Evolutionary conservation across 2,888 invertebrate species (phyloP).

Genomic region (Conomelus anceps): DNA sequence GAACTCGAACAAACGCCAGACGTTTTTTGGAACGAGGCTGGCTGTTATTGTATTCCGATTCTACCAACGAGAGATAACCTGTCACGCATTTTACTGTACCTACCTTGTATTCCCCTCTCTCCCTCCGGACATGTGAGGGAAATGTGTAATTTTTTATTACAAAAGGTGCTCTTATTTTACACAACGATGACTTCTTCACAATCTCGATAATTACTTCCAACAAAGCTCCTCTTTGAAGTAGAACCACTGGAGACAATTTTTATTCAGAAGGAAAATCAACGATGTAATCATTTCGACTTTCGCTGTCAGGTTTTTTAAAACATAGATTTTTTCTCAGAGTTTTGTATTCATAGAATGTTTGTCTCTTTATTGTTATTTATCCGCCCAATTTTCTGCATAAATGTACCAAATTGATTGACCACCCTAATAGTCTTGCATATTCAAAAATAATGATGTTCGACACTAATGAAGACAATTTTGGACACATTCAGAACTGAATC

Average conservation of each 20-base stretch:
- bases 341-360: no score
- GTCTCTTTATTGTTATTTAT: no score
- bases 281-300: neutral
- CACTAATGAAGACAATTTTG: no score
- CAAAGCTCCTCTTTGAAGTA: neutral
- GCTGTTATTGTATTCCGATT: neutral
- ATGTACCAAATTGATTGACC: no score
- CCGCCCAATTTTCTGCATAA: no score
- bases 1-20: neutral
- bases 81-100: neutral
- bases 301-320: neutral
- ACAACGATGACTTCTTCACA: neutral
- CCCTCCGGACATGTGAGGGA: neutral
- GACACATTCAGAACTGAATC: no score
- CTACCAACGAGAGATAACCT: neutral
- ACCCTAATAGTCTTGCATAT: no score
- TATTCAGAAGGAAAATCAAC: neutral
- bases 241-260: neutral
- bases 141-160: neutral
- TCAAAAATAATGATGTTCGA: no score
- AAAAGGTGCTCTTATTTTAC: neutral
- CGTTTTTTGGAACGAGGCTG: neutral
- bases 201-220: neutral
- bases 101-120: no score
- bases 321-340: neutral